These are phyloP conservation scores for Sphaeridia pumilis DNA, from an alignment of 2,888 invertebrate genomes.

Conservation along the genomic window DNA sequence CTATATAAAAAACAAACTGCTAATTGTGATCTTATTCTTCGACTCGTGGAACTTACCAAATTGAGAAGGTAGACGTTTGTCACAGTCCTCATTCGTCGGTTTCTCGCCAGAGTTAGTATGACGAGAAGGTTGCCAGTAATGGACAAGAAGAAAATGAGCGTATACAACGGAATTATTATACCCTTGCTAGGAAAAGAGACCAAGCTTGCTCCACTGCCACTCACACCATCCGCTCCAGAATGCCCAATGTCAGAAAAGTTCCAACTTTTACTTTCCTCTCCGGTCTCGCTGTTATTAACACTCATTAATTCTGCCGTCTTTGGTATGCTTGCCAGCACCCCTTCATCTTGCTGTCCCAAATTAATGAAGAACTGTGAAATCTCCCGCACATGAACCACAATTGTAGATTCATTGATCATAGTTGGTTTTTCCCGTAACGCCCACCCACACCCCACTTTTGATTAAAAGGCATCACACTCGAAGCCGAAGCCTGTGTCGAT, in stretches of 20 bases:
- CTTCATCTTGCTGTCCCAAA: not conserved
- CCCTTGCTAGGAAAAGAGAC: slow-evolving; percentile 27
- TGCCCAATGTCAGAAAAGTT: not conserved
- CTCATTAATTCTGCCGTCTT: not conserved
- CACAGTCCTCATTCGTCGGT: slow-evolving; percentile 65
- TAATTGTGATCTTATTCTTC: no score
- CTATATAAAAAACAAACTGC: no score
- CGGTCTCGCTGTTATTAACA: not conserved
- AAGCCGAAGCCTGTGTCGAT: no score
- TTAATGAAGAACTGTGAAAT: not conserved
- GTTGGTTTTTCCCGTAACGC: no score
- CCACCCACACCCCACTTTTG: no score
- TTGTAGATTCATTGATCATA: not conserved
- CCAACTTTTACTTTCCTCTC: no score
- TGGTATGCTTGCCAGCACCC: not conserved
- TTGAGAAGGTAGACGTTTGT: slow-evolving; percentile 64
- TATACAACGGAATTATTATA: slow-evolving; percentile 53
- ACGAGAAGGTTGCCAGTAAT: slow-evolving; percentile 69
- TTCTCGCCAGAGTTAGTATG: slow-evolving; percentile 59
- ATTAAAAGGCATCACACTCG: no score
- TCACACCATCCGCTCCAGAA: not conserved
- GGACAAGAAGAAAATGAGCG: slow-evolving; percentile 62
- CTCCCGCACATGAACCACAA: not conserved
- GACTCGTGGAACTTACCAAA: slow-evolving; percentile 41
- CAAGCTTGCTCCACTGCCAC: not conserved